Conservation (phyloP, 2,113 vertebrate genomes). For the Atherinomorus stipes region DNA sequence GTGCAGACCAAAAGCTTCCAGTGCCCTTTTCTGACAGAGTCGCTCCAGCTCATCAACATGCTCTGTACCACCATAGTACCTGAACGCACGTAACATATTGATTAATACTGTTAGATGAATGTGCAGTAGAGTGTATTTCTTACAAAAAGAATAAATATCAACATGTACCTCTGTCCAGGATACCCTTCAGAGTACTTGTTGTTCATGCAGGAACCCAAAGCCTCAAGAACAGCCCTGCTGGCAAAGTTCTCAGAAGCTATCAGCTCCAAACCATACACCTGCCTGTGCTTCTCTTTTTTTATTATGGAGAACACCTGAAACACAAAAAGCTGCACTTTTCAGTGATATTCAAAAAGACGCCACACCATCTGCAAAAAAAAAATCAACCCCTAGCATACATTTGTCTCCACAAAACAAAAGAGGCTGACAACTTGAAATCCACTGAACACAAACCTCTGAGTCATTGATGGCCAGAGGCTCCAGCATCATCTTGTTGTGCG, state of each 20-base stretch:
- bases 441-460: conserved; percentile 85
- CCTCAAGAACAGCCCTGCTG: conserved; percentile 95
- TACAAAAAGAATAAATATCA: neutral
- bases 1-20: conserved; percentile 88
- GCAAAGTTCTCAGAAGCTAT: conserved; percentile 97
- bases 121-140: neutral
- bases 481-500: conserved; percentile 90
- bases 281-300: conserved; percentile 93
- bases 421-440: too few species aligned
- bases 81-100: conserved; percentile 46
- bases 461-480: conserved; percentile 88
- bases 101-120: neutral
- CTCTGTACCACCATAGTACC: conserved; percentile 95
- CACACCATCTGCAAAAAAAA: neutral
- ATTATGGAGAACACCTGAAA: conserved; percentile 92
- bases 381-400: neutral
- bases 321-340: conserved; percentile 10
- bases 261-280: conserved; percentile 91
- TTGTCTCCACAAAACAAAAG: neutral
- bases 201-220: conserved; percentile 97
- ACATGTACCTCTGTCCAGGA: conserved; percentile 92
- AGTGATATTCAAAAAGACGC: neutral
- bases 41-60: conserved; percentile 93
- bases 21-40: conserved; percentile 94
- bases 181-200: conserved; percentile 99